These are phyloP conservation scores for Sepiola atlantica DNA, from an alignment of 2,888 invertebrate species.

Conservation along the genomic window DNA sequence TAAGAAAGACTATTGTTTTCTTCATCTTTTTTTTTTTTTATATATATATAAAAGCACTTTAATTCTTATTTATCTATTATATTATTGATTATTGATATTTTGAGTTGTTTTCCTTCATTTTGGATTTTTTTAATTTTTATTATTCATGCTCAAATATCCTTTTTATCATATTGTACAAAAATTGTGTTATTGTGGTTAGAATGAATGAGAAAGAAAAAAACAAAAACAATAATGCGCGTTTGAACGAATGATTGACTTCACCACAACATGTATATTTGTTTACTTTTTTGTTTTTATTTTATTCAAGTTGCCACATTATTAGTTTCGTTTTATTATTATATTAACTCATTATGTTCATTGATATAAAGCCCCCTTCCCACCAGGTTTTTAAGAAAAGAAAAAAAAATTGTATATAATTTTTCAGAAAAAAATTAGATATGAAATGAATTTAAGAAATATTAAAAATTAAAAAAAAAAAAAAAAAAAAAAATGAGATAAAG, in stretches of 20 bases:
- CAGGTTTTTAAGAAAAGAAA: neutral
- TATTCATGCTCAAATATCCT: neutral
- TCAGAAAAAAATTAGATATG: neutral
- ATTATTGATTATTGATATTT: neutral
- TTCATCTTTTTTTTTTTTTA: neutral
- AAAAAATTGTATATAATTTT: neutral
- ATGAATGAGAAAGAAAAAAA: constrained; percentile 32
- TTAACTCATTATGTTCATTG: neutral
- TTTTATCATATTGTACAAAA: neutral
- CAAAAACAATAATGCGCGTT: too few species aligned
- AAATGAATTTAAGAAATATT: neutral
- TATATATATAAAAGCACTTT: neutral
- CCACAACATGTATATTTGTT: neutral
- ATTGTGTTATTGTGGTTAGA: constrained; percentile 7
- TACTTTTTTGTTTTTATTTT: constrained; percentile 14
- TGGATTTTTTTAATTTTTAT: neutral
- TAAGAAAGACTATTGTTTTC: neutral
- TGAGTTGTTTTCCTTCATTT: neutral
- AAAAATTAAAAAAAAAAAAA: neutral
- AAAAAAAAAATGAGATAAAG: neutral
- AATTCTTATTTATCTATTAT: neutral
- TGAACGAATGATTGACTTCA: neutral
- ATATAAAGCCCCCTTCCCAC: neutral
- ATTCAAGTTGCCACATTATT: neutral
- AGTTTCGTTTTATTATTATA: neutral